phyloP scores from a whole-genome alignment of 2,113 vertebrate genomes.

The Lynx canadensis region DNA sequence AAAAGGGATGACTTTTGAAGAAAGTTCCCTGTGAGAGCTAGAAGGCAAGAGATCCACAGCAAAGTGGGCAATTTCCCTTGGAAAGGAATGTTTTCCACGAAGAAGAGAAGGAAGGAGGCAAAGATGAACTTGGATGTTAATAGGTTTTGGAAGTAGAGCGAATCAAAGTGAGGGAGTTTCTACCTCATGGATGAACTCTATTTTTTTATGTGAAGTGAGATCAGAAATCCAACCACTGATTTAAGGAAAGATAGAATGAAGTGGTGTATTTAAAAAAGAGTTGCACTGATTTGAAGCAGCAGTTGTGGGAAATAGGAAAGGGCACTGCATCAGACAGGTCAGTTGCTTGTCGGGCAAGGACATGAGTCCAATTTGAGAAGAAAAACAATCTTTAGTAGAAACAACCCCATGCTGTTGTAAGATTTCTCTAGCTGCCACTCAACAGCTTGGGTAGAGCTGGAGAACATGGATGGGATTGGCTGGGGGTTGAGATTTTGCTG shows the following conservation, averaged over 20 bases:
- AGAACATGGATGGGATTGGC: not conserved
- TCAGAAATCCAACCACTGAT: not conserved
- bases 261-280: not conserved
- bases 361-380: not conserved
- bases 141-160: not conserved
- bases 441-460: not conserved
- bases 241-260: not conserved
- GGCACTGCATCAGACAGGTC: too few species aligned
- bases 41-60: not conserved
- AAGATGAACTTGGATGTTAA: not conserved
- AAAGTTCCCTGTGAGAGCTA: not conserved
- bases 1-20: not conserved
- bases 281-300: not conserved
- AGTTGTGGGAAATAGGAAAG: not conserved
- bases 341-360: not conserved
- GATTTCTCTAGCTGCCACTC: not conserved
- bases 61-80: not conserved
- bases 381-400: not conserved
- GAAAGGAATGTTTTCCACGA: not conserved
- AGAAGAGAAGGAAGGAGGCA: not conserved
- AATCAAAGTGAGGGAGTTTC: not conserved
- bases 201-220: not conserved
- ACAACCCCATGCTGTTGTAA: not conserved
- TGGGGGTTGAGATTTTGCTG: not conserved
- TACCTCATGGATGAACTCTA: not conserved